Percentiles rank a stretch among this genome's conserved stretches.
Evolutionary conservation across 23 tunicate species (phyloP).

Genomic region (Styela plicata): DNA sequence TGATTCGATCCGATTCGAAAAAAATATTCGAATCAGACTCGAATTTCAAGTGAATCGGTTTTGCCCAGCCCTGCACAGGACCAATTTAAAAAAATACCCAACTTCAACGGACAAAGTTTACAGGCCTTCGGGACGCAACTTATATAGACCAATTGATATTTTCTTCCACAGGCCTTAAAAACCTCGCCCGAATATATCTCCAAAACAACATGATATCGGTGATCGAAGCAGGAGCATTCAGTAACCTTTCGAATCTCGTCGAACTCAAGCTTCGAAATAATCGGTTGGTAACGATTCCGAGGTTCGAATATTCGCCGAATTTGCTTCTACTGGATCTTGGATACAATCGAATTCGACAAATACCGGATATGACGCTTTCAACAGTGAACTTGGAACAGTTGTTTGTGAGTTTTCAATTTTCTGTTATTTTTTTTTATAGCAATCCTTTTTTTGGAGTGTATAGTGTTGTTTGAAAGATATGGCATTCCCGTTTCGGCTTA

Average conservation of each 20-base stretch:
- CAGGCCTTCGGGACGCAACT: no score
- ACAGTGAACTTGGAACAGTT: constrained; percentile 58
- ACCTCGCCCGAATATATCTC: constrained; percentile 47
- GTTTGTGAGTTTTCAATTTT: constrained; percentile 58
- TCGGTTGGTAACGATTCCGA: constrained; percentile 48
- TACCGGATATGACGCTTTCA: constrained; percentile 30
- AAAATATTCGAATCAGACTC: no score
- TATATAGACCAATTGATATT: no score
- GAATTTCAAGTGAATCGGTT: no score
- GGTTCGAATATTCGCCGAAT: constrained; percentile 36
- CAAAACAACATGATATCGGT: constrained; percentile 43
- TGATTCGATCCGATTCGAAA: no score
- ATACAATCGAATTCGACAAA: constrained; percentile 35
- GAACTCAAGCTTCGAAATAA: constrained; percentile 66
- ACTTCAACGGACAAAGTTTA: no score
- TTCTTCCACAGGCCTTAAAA: constrained; percentile 32
- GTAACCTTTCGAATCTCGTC: constrained; percentile 52
- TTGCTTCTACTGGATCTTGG: constrained; percentile 44
- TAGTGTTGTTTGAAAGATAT: no score
- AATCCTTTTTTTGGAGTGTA: no score
- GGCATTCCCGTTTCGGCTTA: no score
- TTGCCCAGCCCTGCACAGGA: no score
- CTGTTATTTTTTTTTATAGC: no score
- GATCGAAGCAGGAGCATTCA: constrained; percentile 39
- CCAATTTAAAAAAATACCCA: no score